A percentile compares a stretch with the other conserved stretches of the same genome.
These are phyloP conservation scores for Oxycera nigricornis DNA, from an alignment of 2,888 invertebrate species.

Conservation along the genomic window DNA sequence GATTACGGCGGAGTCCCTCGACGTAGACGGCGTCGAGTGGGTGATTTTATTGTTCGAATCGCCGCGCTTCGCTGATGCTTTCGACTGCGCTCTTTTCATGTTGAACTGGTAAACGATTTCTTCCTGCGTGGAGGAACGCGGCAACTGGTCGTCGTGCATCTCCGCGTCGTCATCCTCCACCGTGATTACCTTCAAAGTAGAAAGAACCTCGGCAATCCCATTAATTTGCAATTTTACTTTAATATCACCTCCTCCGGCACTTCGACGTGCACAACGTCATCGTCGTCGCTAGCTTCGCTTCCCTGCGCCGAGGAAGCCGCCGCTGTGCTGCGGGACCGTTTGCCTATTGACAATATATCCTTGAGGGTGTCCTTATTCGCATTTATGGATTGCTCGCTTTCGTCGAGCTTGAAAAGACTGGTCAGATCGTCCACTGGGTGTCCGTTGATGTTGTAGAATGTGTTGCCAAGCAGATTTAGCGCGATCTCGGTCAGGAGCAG, in stretches of 20 bases:
- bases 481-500: conserved; percentile 32
- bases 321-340: not conserved
- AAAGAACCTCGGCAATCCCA: no score
- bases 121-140: not conserved
- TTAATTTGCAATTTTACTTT: no score
- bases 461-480: conserved; percentile 22
- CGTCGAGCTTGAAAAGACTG: not conserved
- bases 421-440: conserved; percentile 6
- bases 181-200: not conserved
- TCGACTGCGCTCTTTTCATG: not conserved
- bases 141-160: not conserved
- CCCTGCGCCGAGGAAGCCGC: not conserved
- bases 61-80: not conserved
- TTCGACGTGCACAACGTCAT: not conserved
- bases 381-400: not conserved
- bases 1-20: not conserved
- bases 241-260: not conserved
- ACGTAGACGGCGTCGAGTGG: not conserved
- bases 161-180: not conserved
- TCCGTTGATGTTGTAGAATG: conserved; percentile 26
- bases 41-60: not conserved
- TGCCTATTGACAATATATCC: not conserved
- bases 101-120: not conserved
- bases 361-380: not conserved
- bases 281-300: not conserved